Base-by-base conservation (phyloP, 1,140 invertebrate species). In the Drosophila mojavensis region DNA sequence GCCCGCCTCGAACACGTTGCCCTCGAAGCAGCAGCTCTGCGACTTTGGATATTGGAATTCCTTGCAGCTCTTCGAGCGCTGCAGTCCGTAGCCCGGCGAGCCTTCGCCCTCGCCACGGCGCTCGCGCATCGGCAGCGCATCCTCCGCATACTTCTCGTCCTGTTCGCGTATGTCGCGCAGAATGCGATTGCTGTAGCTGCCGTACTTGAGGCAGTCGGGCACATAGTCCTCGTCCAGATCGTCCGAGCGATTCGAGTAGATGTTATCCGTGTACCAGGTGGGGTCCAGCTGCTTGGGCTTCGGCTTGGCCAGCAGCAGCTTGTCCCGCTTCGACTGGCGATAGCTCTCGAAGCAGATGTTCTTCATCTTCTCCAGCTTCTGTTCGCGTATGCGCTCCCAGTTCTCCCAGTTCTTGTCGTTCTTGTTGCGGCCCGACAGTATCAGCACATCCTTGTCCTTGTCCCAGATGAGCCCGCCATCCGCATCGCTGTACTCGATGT, bases 261-360 rank as follows among this genome's bases (percentile, higher is more conserved):
- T 93, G 74, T 93, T 93, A 58, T 94, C 93, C 55, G 91, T 93
- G 61, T 91, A 92, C 92, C 91, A 92, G 50, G 82, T 85, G 58
- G 91, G 78, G 48, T 91, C 81, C 5, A 92, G 70, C 67, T 90
- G 82, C 78, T 81, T 85, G 64, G 93, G 94, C 54, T 93, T 91
- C 10, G 93, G 75, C 93, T 94, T 77, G 90, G 84, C 69, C 92
- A 93, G 78, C 93, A 93, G 82, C 92, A 94, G 58, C 92, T 93
- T 88, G 92, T 93, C 78, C 92, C 93, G 61, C 60, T 92, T 92
- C 33, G 92, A 90, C 75, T 91, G 91, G 58, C 90, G 89, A 63
- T 79, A 93, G 81, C 90, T 92, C 60, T 92, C 91, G 62, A 92
- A 91, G 66, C 91, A 92, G 33, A 92, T 92, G 73, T 81, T 91